Conservation (phyloP, 2,888 invertebrate species). For the Drosophila emarginata region DNA sequence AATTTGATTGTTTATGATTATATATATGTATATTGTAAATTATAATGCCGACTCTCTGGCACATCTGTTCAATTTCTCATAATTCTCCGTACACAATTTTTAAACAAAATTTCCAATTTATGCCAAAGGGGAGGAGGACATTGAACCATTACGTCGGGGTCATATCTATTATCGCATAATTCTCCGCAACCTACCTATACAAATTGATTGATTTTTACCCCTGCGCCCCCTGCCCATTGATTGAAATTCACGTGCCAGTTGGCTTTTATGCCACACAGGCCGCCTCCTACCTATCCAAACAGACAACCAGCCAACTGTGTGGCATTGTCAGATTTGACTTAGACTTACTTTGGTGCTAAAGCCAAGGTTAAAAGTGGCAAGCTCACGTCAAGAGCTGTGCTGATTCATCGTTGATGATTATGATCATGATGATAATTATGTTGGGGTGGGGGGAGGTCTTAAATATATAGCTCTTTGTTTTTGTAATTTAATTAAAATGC, state of each 20-base stretch:
- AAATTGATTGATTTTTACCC: slow-evolving; percentile 42
- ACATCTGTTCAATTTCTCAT: slow-evolving; percentile 23
- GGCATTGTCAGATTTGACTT: slow-evolving; percentile 28
- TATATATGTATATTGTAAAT: too few relatives aligned
- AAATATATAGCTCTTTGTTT: not conserved
- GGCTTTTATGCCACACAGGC: slow-evolving; percentile 41
- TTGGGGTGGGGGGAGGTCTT: not conserved
- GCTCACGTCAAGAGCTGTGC: slow-evolving; percentile 11
- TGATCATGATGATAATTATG: not conserved
- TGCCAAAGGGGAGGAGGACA: slow-evolving; percentile 10
- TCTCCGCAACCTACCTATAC: slow-evolving; percentile 8
- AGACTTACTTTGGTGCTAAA: slow-evolving; percentile 41
- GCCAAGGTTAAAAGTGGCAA: slow-evolving; percentile 31
- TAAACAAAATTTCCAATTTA: too few relatives aligned
- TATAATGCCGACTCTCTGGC: too few relatives aligned
- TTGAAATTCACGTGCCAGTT: slow-evolving; percentile 38
- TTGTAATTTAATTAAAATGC: slow-evolving; percentile 33
- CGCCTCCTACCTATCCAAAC: slow-evolving; percentile 25
- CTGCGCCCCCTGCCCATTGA: slow-evolving; percentile 12
- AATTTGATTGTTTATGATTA: too few relatives aligned
- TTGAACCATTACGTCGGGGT: slow-evolving; percentile 32
- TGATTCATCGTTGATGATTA: slow-evolving; percentile 30
- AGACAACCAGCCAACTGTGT: slow-evolving; percentile 10
- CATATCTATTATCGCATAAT: slow-evolving; percentile 35
- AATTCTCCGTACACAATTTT: slow-evolving; percentile 4